These are phyloP conservation scores for Meta bourneti DNA, from an alignment of 2,888 invertebrate genomes.

Conservation along the genomic window DNA sequence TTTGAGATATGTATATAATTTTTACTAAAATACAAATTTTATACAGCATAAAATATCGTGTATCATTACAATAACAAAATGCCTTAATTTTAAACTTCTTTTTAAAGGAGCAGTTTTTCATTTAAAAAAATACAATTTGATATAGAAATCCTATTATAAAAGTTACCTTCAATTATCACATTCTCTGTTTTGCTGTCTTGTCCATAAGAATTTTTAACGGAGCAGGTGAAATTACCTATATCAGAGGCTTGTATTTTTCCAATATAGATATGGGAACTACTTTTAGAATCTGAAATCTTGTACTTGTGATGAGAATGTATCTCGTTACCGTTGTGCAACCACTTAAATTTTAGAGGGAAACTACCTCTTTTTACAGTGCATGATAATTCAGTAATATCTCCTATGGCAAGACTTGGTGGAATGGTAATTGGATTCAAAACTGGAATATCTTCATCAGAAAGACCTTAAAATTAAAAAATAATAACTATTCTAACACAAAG, in stretches of 20 bases:
- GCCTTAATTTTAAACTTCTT: not conserved
- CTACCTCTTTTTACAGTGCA: conserved; percentile 74
- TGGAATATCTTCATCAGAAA: conserved; percentile 2
- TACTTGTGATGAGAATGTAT: conserved; percentile 18
- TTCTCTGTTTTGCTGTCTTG: conserved; percentile 41
- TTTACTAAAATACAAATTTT: too few relatives aligned
- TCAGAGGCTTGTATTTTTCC: conserved; percentile 45
- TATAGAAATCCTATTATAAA: not conserved
- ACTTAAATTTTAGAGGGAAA: conserved; percentile 72
- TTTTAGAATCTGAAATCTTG: conserved; percentile 37
- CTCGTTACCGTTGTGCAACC: conserved; percentile 69
- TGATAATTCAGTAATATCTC: conserved; percentile 50
- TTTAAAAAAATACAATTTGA: not conserved
- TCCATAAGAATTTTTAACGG: conserved; percentile 48
- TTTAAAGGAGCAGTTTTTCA: not conserved
- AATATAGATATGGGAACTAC: conserved; percentile 32
- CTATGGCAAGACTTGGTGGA: conserved; percentile 47
- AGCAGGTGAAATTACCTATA: conserved; percentile 68
- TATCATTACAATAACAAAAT: too few relatives aligned
- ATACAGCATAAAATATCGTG: too few relatives aligned
- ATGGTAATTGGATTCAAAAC: conserved; percentile 44
- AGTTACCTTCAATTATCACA: conserved; percentile 68
- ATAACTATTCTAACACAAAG: too few relatives aligned
- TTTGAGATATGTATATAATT: too few relatives aligned
- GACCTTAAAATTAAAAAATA: conserved; percentile 12